phyloP scores from a whole-genome alignment of 2,888 invertebrate species.

The Brachylomia viminalis region DNA sequence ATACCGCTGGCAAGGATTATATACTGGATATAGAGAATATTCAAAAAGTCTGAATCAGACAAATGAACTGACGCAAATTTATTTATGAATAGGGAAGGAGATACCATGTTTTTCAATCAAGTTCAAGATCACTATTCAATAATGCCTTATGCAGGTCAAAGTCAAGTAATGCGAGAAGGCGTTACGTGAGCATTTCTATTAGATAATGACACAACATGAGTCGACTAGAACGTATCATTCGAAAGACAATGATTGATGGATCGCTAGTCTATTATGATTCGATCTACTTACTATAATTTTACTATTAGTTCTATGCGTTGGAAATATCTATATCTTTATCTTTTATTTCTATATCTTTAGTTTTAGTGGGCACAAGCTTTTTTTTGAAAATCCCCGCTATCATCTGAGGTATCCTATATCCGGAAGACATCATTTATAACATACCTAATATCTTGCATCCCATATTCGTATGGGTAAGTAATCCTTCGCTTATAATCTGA shows the following conservation, averaged over 20 bases:
- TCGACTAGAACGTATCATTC: slow-evolving; percentile 31
- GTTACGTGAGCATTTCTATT: slow-evolving; percentile 49
- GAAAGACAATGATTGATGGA: slow-evolving; percentile 33
- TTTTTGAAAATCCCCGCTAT: background rate
- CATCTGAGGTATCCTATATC: background rate
- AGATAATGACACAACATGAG: slow-evolving; percentile 42
- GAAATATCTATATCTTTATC: background rate
- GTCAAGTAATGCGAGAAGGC: slow-evolving; percentile 49
- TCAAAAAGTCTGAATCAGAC: background rate
- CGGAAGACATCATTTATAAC: background rate
- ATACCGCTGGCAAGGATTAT: no score
- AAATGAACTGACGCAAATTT: background rate
- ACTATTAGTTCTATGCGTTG: background rate
- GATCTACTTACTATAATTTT: slow-evolving; percentile 14
- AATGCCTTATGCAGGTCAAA: slow-evolving; percentile 53
- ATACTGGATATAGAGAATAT: slow-evolving; percentile 9
- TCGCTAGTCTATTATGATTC: slow-evolving; percentile 17
- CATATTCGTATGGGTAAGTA: background rate
- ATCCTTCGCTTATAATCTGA: background rate
- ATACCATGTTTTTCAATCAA: slow-evolving; percentile 3
- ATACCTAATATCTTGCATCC: background rate
- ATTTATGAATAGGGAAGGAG: slow-evolving; percentile 11
- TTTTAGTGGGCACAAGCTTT: no score
- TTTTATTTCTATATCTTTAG: no score
- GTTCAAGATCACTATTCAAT: slow-evolving; percentile 41